Percentiles rank a stretch among this genome's conserved stretches.
phyloP scores from a whole-genome alignment of 2,113 vertebrate species.

The Hirundichthys speculiger region DNA sequence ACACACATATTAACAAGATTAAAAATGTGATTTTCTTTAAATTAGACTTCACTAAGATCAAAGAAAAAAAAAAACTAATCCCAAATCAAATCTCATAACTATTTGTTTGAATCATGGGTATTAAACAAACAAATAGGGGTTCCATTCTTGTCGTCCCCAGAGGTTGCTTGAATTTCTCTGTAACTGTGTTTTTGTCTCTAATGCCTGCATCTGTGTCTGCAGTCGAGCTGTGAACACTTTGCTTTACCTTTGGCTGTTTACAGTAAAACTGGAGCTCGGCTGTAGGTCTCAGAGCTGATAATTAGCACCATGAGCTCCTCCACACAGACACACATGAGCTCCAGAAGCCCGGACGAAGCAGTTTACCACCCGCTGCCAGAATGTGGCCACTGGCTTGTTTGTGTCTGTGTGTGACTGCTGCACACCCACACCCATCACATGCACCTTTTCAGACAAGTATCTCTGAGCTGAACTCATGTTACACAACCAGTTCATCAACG shows the following conservation, averaged over 20 bases:
- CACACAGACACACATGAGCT: constrained; percentile 2
- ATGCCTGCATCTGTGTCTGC: constrained; percentile 41
- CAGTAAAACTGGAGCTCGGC: constrained; percentile 45
- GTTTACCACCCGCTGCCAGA: constrained; percentile 66
- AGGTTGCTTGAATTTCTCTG: background rate
- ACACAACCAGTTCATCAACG: no score
- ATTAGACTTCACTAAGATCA: background rate
- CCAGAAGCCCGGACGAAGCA: constrained; percentile 19
- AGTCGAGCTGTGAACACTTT: constrained; percentile 17
- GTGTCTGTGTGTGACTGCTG: constrained; percentile 2
- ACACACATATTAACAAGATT: no score
- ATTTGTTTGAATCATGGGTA: background rate
- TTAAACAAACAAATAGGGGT: no score
- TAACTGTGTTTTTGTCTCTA: constrained; percentile 32
- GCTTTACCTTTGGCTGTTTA: constrained; percentile 59
- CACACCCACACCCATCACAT: background rate
- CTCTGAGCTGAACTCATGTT: background rate
- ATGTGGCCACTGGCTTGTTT: constrained; percentile 51
- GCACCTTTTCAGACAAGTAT: background rate
- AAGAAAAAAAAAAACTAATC: background rate
- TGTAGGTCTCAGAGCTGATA: constrained; percentile 20
- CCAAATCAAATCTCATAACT: background rate
- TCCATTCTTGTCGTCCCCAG: background rate
- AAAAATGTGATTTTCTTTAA: no score
- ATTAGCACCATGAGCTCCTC: constrained; percentile 14